These are phyloP conservation scores for Bothrops jararaca DNA, from an alignment of 2,113 vertebrate genomes.

Conservation along the genomic window DNA sequence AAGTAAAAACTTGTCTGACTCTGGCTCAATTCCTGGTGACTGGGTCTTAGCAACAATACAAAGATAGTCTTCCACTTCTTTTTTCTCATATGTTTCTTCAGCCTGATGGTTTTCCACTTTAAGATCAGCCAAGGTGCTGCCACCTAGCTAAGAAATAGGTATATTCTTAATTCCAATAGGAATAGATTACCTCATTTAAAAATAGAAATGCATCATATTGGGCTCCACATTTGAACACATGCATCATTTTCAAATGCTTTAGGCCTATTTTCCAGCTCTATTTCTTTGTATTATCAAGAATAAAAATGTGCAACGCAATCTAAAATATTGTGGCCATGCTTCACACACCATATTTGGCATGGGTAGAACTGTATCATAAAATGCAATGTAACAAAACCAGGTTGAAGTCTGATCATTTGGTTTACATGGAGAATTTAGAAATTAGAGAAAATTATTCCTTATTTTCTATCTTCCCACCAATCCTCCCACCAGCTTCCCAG, in stretches of 20 bases:
- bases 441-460: conserved; percentile 4
- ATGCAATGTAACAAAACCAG: neutral
- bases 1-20: neutral
- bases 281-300: neutral
- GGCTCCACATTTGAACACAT: neutral
- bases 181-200: neutral
- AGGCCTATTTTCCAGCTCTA: neutral
- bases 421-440: conserved; percentile 15
- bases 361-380: neutral
- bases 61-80: neutral
- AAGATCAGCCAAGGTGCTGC: neutral
- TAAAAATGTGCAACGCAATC: neutral
- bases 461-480: neutral
- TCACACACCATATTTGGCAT: neutral
- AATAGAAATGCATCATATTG: neutral
- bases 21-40: neutral
- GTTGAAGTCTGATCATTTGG: conserved; percentile 34
- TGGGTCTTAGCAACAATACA: neutral
- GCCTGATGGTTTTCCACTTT: neutral
- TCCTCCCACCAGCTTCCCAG: neutral
- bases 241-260: neutral
- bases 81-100: neutral
- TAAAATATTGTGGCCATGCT: neutral
- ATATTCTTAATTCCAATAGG: neutral
- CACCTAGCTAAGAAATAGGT: neutral